Percentiles rank a stretch among this genome's conserved stretches.
Evolutionary conservation across 2,797 vertebrate genomes (phyloP).

Genomic region (Takifugu ocellatus): DNA sequence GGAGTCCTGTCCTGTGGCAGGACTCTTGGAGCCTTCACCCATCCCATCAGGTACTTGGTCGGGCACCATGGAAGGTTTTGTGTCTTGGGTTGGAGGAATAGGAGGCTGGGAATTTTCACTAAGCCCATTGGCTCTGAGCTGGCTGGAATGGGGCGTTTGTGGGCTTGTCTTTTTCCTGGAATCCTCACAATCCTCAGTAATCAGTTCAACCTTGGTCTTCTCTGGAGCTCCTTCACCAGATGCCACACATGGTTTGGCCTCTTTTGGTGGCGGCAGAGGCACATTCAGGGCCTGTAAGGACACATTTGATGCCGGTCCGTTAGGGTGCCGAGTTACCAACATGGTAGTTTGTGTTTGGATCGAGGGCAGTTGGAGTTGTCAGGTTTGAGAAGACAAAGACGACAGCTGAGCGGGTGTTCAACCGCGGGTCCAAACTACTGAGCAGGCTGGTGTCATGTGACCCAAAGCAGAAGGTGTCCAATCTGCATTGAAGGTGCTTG

Average conservation of each 20-base stretch:
- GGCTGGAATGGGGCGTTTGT: slow-evolving; percentile 73
- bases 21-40: slow-evolving; percentile 19
- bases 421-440: too few species aligned
- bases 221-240: slow-evolving; percentile 29
- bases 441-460: too few species aligned
- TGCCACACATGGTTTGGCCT: slow-evolving; percentile 39
- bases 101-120: slow-evolving; percentile 55
- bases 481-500: too few species aligned
- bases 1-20: slow-evolving; percentile 11
- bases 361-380: too few species aligned
- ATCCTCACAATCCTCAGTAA: slow-evolving; percentile 35
- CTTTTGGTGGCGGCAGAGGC: slow-evolving; percentile 62
- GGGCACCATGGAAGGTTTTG: slow-evolving; percentile 52
- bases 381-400: too few species aligned
- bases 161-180: slow-evolving; percentile 61
- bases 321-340: too few species aligned
- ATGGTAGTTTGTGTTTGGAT: too few species aligned
- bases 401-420: too few species aligned
- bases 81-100: slow-evolving; percentile 69
- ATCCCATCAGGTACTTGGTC: slow-evolving; percentile 24
- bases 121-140: slow-evolving; percentile 17
- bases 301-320: slow-evolving; percentile 1
- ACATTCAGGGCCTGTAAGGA: slow-evolving; percentile 50
- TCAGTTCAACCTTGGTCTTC: slow-evolving; percentile 22
- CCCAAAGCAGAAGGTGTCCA: too few species aligned